phyloP scores from a whole-genome alignment of 2,113 vertebrate species.

The Melanerpes formicivorus region DNA sequence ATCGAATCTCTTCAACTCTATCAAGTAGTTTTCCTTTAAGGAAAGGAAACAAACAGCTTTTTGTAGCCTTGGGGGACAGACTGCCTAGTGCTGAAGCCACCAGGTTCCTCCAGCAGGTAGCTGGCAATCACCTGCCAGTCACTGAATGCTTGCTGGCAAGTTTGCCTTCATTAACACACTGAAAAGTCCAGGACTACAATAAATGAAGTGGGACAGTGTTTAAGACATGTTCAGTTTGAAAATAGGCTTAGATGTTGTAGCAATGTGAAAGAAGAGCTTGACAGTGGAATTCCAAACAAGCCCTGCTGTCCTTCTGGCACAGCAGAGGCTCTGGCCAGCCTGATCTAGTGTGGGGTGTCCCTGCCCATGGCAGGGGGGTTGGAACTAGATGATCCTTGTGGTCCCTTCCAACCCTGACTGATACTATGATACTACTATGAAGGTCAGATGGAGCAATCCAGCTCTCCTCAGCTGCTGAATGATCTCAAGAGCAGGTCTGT shows the following conservation, averaged over 20 bases:
- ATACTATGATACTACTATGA: neutral
- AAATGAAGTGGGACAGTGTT: neutral
- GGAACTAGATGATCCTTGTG: too few species aligned
- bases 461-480: neutral
- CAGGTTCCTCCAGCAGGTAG: neutral
- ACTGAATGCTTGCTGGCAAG: neutral
- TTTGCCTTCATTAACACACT: neutral
- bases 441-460: constrained; percentile 15
- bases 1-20: neutral
- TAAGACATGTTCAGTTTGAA: constrained; percentile 19
- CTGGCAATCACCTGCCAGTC: constrained; percentile 1
- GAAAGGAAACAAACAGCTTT: neutral
- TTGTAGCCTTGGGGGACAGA: neutral
- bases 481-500: constrained; percentile 53
- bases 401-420: too few species aligned
- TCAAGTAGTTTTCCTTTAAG: neutral
- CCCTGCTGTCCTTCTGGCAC: neutral
- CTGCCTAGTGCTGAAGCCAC: neutral
- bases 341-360: too few species aligned
- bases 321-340: neutral
- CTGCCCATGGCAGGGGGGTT: too few species aligned
- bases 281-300: neutral
- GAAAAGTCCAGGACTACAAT: neutral
- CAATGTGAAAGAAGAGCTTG: neutral
- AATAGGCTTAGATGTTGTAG: constrained; percentile 14